phyloP scores from a whole-genome alignment of 2,113 vertebrate species.

The Cyprinodon brontotheroides region DNA sequence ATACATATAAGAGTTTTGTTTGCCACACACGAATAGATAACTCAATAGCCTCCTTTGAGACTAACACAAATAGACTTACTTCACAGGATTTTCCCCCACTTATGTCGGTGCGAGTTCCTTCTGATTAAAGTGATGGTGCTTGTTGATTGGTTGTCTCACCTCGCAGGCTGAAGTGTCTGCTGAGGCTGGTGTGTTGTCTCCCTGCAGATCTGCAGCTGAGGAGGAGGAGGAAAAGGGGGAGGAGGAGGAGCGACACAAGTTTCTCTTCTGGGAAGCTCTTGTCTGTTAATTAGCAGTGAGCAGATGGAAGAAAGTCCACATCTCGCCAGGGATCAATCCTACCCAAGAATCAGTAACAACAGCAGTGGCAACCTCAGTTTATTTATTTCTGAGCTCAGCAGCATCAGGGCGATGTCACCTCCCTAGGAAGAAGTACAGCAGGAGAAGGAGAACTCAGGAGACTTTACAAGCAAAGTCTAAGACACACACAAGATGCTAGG shows the following conservation, averaged over 20 bases:
- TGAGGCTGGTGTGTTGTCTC: slow-evolving; percentile 47
- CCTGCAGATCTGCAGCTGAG: slow-evolving; percentile 48
- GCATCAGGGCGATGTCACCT: slow-evolving; percentile 52
- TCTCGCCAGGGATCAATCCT: slow-evolving; percentile 71
- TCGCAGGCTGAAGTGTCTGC: slow-evolving; percentile 43
- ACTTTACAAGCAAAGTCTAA: slow-evolving; percentile 43
- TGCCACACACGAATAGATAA: not conserved
- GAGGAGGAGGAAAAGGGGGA: slow-evolving; percentile 41
- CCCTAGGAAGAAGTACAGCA: slow-evolving; percentile 44
- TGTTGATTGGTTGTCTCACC: slow-evolving; percentile 59
- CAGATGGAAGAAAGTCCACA: slow-evolving; percentile 76
- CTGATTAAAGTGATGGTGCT: slow-evolving; percentile 41
- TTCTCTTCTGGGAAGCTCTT: slow-evolving; percentile 64
- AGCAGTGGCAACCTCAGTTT: slow-evolving; percentile 40
- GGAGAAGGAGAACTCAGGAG: slow-evolving; percentile 51
- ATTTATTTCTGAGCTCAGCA: slow-evolving; percentile 69
- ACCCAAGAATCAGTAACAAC: slow-evolving; percentile 52
- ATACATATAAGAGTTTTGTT: slow-evolving; percentile 11
- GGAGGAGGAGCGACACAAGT: slow-evolving; percentile 40
- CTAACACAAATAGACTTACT: slow-evolving; percentile 21
- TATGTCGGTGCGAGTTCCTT: slow-evolving; percentile 22
- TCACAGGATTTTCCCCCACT: slow-evolving; percentile 12
- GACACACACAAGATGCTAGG: slow-evolving; percentile 46
- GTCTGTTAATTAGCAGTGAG: slow-evolving; percentile 79
- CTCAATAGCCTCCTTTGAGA: not conserved